These are phyloP conservation scores for Leucoptera coffeella DNA, from an alignment of 2,888 invertebrate species.

Conservation along the genomic window DNA sequence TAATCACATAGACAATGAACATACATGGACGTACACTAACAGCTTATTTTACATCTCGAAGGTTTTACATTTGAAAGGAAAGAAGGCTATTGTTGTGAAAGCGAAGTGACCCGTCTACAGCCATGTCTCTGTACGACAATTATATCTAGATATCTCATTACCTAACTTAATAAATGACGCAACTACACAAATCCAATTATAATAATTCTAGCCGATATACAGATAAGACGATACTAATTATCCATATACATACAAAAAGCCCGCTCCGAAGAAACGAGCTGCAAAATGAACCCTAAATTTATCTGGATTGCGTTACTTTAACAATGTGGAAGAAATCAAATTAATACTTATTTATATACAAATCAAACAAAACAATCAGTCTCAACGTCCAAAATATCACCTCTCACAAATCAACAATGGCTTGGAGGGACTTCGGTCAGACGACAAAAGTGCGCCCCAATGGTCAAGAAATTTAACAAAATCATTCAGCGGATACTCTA, in stretches of 20 bases:
- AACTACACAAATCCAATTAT: conserved; percentile 28
- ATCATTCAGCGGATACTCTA: no score
- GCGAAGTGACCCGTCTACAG: no score
- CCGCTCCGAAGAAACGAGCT: conserved; percentile 19
- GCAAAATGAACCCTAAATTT: not conserved
- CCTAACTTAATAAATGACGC: conserved; percentile 37
- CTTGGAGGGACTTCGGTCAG: not conserved
- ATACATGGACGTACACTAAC: conserved; percentile 52
- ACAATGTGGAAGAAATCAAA: conserved; percentile 41
- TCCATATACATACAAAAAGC: conserved; percentile 14
- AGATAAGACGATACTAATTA: conserved; percentile 34
- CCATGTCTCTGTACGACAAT: no score
- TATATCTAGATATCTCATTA: conserved; percentile 15
- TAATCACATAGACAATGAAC: conserved; percentile 51
- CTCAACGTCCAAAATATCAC: conserved; percentile 43
- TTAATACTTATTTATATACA: no score
- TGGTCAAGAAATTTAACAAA: no score
- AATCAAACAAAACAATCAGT: conserved; percentile 53
- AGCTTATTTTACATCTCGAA: no score
- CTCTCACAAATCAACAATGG: conserved; percentile 24
- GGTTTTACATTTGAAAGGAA: no score
- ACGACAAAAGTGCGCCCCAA: not conserved
- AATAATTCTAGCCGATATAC: conserved; percentile 37
- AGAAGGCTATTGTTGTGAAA: no score
- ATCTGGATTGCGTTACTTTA: conserved; percentile 13